Base-by-base conservation (phyloP, 35 echinoderm and acorn worm species). In the Chiridota heheva region DNA sequence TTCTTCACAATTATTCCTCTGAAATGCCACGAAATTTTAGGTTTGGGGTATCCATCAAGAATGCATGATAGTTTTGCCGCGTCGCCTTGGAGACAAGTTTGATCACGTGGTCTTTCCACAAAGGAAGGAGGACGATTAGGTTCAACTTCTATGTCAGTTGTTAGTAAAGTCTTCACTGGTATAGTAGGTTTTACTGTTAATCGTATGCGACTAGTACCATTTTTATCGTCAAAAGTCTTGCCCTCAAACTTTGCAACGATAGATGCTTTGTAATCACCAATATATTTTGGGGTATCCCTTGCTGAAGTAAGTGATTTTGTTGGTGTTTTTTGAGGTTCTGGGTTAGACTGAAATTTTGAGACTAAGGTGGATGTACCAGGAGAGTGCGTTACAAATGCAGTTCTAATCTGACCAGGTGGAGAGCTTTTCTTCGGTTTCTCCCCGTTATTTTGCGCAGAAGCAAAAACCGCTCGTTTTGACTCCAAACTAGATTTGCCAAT, bases 21-120 rank as follows among this genome's bases (percentile, higher is more conserved):
- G 56, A 81, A 96, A 31, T 85, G 81, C 91, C 91, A 96, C 48
- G 86, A 72, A 40, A 96, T 45, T 47, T 51, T 70, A 4, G 91
- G 91, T 44, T 65, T 81, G 0, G 87, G 87, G 8, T 59, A 61
- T n/a, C 87, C 87, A 25, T 84, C 81, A 16, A 84, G 70, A 20
- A 37, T 69, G 48, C 81, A 83, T 28, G 87, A 83, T 36, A 90
- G 84, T 18, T 60, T 76, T 37, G 74, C 60, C 28, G 87, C 83
- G 8, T 83, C 80, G 10, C 78, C 80, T 44, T 90, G 73, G 12
- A 63, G 56, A 15, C 36, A 41, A 20, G 86, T 80, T 60, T 81
- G 65, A 33, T 87, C 86, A 38, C 42, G 28, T 20, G 91, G 91
- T 57, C 82, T 74, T 28, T 67, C 36, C 40, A 90, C 44, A 79